Conservation (phyloP, 2,888 invertebrate species). For the Helicoverpa assulta region DNA sequence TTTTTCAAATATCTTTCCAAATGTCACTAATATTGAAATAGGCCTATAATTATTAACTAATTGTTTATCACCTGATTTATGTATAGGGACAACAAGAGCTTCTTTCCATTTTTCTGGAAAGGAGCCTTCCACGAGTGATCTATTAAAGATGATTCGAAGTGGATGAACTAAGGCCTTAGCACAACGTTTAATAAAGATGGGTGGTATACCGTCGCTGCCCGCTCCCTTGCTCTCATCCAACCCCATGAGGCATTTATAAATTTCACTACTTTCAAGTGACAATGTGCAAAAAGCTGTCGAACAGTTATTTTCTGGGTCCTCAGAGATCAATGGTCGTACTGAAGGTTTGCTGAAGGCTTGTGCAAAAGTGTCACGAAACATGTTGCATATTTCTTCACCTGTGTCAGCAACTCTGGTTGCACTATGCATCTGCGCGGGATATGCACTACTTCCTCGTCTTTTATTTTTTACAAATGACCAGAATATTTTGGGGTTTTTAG, state of each 20-base stretch:
- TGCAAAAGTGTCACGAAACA: not conserved
- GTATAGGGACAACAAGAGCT: not conserved
- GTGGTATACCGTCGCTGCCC: not conserved
- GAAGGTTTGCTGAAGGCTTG: too few species aligned
- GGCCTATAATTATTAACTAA: not conserved
- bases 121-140: not conserved
- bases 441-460: not conserved
- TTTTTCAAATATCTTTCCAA: not conserved
- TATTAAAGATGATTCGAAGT: not conserved
- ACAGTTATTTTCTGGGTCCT: not conserved
- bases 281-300: not conserved
- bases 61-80: not conserved
- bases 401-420: not conserved
- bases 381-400: not conserved
- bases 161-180: not conserved
- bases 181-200: conserved; percentile 1
- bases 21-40: not conserved
- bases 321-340: not conserved
- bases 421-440: not conserved
- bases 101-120: not conserved
- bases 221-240: not conserved
- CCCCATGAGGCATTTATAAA: not conserved
- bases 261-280: not conserved
- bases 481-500: not conserved
- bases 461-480: conserved; percentile 1